Base-by-base conservation (phyloP, 2,888 invertebrate species). In the Chelonus formosanus region DNA sequence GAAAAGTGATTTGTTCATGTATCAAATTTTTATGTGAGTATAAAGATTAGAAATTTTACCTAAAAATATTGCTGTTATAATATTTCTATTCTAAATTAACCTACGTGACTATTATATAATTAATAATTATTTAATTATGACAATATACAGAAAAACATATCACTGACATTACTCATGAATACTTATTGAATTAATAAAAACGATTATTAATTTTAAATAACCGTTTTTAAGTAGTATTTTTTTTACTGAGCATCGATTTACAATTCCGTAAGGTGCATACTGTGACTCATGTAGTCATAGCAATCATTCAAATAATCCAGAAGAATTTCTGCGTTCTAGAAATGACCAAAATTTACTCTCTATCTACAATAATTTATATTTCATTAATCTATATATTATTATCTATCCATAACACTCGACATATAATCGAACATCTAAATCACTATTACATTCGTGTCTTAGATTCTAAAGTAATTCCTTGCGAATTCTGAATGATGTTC, bases 191-290 rank as follows among this genome's bases (percentile, higher is more conserved):
- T 1, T 2, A 20, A 20, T 20, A 20, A 20, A 20, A 20, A 20
- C 20, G 20, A 20, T 20, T 20, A 20, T 20, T 20, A 2, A 20
- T 20, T 20, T 20, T 20, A 36, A 60, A 48, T 34, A 50, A 48
- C 36, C 50, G 50, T 36, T 52, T 40, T 50, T 43, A 60, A 40
- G 31, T 47, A 58, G n/a, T 58, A 47, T 32, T 35, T 48, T 40
- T 45, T 55, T 53, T 55, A 67, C 65, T 71, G 72, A 67, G 69
- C 69, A 63, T 69, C 61, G 62, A 61, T 69, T 69, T 71, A 67
- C 71, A 69, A 73, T 72, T 71, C 71, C 71, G 68, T 71, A 67
- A 67, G 68, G 68, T 70, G 67, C 68, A 60, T 62, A 32, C 60
- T 62, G 58, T 62, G 47, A 58, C 44, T 56, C 59, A 35, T 34